Evolutionary conservation across 2,113 vertebrate species (phyloP).

Genomic region (Hirundichthys speculiger): DNA sequence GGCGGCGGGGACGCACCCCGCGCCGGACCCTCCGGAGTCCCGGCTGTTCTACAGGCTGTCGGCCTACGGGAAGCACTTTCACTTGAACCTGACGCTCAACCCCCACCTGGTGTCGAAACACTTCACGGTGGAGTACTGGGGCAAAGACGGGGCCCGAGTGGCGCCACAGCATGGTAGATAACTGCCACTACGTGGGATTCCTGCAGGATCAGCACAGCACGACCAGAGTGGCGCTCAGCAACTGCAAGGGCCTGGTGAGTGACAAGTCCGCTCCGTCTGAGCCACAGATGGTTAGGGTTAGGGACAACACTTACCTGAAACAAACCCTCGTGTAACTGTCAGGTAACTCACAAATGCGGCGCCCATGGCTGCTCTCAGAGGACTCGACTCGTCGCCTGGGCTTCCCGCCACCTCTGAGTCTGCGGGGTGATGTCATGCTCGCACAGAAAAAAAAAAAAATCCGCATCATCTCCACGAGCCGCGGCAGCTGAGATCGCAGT

Average conservation of each 20-base stretch:
- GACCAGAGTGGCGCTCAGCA: conserved; percentile 94
- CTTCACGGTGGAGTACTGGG: conserved; percentile 98
- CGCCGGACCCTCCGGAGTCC: conserved; percentile 82
- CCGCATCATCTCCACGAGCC: conserved; percentile 18
- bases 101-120: conserved; percentile 95
- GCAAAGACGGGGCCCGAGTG: conserved; percentile 89
- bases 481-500: conserved; percentile 8
- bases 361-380: conserved; percentile 47
- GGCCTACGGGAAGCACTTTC: conserved; percentile 99
- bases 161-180: conserved; percentile 89
- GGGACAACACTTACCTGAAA: neutral
- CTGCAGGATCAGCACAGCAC: conserved; percentile 88
- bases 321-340: conserved; percentile 22
- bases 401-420: conserved; percentile 33
- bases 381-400: conserved; percentile 60
- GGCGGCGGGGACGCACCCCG: conserved; percentile 24
- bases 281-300: neutral
- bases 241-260: conserved; percentile 98
- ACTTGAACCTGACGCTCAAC: conserved; percentile 96
- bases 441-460: neutral
- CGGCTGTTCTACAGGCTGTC: conserved; percentile 97
- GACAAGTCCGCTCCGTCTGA: neutral
- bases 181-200: conserved; percentile 95
- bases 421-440: conserved; percentile 20
- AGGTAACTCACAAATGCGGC: conserved; percentile 1